Percentiles rank a stretch among this genome's conserved stretches.
These are phyloP conservation scores for Chaetorhynchus papuensis DNA, from an alignment of 2,113 vertebrate genomes.

Conservation along the genomic window DNA sequence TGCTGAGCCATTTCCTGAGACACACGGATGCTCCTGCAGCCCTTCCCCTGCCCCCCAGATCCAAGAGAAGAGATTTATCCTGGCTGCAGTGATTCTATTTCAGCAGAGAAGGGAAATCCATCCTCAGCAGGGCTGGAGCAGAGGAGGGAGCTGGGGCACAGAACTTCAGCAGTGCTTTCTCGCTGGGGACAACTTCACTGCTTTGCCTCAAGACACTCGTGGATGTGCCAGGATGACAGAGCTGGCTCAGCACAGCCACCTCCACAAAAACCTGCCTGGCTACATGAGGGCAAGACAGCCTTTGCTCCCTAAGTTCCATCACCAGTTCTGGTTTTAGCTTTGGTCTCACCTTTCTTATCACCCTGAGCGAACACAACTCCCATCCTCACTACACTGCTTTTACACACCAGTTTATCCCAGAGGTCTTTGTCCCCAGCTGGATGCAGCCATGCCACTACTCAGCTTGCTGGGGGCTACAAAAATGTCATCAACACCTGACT, in stretches of 20 bases:
- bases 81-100: background rate
- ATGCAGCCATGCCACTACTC: background rate
- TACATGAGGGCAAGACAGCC: background rate
- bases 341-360: background rate
- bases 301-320: background rate
- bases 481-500: background rate
- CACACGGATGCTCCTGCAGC: background rate
- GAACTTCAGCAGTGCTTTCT: background rate
- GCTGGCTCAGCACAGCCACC: background rate
- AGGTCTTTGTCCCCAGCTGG: no score
- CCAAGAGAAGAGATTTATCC: background rate
- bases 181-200: background rate
- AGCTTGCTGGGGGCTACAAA: background rate
- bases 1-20: background rate
- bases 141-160: background rate
- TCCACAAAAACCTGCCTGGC: background rate
- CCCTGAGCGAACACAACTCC: background rate
- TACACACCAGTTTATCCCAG: background rate
- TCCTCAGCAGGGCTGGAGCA: background rate
- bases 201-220: background rate
- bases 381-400: background rate
- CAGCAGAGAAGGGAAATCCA: background rate
- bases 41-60: background rate
- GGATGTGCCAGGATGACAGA: background rate
- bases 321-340: background rate